These are phyloP conservation scores for Centropus unirufus DNA, from an alignment of 2,113 vertebrate species.

Conservation along the genomic window DNA sequence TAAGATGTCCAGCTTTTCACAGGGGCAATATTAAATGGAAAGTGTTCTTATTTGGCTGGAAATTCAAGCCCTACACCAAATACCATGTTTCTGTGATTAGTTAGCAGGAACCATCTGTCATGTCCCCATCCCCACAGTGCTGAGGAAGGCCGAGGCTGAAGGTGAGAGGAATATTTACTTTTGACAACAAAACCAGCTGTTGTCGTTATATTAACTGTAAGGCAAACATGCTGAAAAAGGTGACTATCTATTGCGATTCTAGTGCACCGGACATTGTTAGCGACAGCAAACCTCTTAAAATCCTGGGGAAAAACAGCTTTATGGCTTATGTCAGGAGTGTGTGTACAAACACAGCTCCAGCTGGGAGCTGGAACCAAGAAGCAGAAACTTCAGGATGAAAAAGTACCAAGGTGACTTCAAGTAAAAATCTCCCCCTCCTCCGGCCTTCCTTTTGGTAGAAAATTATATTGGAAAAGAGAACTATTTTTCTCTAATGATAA, in stretches of 20 bases:
- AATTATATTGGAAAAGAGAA: background rate
- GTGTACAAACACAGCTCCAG: background rate
- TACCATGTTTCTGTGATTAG: constrained; percentile 25
- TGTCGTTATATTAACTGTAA: constrained; percentile 36
- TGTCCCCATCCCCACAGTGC: background rate
- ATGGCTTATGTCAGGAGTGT: background rate
- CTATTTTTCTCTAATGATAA: constrained; percentile 30
- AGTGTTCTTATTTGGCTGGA: constrained; percentile 8
- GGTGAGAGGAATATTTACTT: constrained; percentile 30
- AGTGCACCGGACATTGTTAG: background rate
- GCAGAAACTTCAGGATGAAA: background rate
- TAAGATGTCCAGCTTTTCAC: background rate
- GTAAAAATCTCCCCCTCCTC: background rate
- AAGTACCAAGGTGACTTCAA: background rate
- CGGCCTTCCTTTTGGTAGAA: background rate
- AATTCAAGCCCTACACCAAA: constrained; percentile 35
- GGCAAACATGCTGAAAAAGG: constrained; percentile 24
- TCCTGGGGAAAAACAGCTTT: background rate
- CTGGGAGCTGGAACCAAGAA: background rate
- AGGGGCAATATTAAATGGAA: background rate
- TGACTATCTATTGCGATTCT: constrained; percentile 8
- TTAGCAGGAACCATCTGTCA: constrained; percentile 34
- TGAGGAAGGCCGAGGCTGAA: constrained; percentile 1
- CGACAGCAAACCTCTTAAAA: background rate
- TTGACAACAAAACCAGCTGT: constrained; percentile 16